Evolutionary conservation across 2,113 vertebrate species (phyloP).

Genomic region (Lichenostomus cassidix): DNA sequence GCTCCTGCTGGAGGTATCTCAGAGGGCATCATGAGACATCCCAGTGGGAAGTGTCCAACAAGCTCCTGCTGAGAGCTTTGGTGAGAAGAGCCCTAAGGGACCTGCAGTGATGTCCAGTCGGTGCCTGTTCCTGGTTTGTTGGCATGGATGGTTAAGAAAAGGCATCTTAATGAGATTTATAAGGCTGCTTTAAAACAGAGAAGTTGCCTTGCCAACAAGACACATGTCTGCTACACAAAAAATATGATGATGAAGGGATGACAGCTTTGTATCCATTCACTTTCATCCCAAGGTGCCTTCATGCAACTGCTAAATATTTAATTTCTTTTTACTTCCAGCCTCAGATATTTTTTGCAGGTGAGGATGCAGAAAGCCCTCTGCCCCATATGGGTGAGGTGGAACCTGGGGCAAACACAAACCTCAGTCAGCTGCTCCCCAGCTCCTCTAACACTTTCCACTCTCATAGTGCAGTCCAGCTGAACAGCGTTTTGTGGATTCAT

Average conservation of each 20-base stretch:
- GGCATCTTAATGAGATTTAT: slow-evolving; percentile 39
- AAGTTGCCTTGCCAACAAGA: slow-evolving; percentile 73
- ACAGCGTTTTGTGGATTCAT: not conserved
- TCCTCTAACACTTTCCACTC: not conserved
- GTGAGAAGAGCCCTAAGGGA: not conserved
- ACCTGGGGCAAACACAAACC: not conserved
- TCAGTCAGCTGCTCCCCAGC: not conserved
- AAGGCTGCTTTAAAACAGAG: slow-evolving; percentile 47
- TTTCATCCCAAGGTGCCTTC: slow-evolving; percentile 72
- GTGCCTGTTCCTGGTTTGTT: not conserved
- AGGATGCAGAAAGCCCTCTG: not conserved
- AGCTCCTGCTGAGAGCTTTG: not conserved
- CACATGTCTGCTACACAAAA: slow-evolving; percentile 56
- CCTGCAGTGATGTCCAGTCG: not conserved
- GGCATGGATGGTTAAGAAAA: not conserved
- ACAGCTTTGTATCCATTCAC: slow-evolving; percentile 61
- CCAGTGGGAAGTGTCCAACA: not conserved
- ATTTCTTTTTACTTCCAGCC: slow-evolving; percentile 24
- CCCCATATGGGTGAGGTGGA: not conserved
- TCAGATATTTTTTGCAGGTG: slow-evolving; percentile 1
- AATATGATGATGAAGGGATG: slow-evolving; percentile 62
- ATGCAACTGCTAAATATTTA: slow-evolving; percentile 63
- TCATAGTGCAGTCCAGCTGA: fast-evolving
- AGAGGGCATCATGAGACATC: not conserved
- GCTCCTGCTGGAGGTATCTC: not conserved